Percentiles rank a stretch among this genome's conserved stretches.
Evolutionary conservation across 2,797 vertebrate genomes (phyloP).

Genomic region (Leptatherina wallacei): DNA sequence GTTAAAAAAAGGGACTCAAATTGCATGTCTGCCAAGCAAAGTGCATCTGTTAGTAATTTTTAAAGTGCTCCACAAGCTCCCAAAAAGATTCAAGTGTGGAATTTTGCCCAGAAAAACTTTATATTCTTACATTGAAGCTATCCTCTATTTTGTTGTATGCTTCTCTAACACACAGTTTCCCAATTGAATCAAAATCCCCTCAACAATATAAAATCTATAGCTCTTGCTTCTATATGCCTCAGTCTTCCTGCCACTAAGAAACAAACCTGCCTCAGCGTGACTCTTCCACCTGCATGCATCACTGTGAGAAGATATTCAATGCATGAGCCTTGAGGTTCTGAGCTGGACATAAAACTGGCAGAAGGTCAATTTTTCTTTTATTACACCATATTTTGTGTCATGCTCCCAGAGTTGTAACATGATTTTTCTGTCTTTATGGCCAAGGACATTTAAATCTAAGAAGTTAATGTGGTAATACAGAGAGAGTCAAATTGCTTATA

Average conservation of each 20-base stretch:
- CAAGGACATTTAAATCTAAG: conserved; percentile 42
- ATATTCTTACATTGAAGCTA: not conserved
- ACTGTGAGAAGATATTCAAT: conserved; percentile 43
- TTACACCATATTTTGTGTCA: conserved; percentile 50
- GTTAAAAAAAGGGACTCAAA: conserved; percentile 9
- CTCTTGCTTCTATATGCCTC: not conserved
- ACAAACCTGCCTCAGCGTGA: conserved; percentile 9
- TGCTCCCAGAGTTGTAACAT: conserved; percentile 35
- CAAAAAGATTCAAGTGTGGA: conserved; percentile 4
- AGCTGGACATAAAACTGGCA: conserved; percentile 39
- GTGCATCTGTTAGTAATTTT: conserved; percentile 37
- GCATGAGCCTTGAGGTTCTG: conserved; percentile 51
- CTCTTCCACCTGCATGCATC: conserved; percentile 57
- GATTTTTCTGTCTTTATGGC: conserved; percentile 28
- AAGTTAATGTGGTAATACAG: conserved; percentile 22
- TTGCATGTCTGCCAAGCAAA: conserved; percentile 17
- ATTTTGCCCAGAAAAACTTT: conserved; percentile 15
- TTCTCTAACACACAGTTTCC: conserved; percentile 7
- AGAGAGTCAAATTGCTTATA: not conserved
- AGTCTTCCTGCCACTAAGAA: not conserved
- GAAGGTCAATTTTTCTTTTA: conserved; percentile 66
- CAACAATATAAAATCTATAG: not conserved
- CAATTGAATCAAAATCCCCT: conserved; percentile 15
- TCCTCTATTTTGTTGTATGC: not conserved
- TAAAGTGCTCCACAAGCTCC: conserved; percentile 19